Base-by-base conservation (phyloP, 2,113 vertebrate genomes). In the Rhinolophus ferrumequinum region DNA sequence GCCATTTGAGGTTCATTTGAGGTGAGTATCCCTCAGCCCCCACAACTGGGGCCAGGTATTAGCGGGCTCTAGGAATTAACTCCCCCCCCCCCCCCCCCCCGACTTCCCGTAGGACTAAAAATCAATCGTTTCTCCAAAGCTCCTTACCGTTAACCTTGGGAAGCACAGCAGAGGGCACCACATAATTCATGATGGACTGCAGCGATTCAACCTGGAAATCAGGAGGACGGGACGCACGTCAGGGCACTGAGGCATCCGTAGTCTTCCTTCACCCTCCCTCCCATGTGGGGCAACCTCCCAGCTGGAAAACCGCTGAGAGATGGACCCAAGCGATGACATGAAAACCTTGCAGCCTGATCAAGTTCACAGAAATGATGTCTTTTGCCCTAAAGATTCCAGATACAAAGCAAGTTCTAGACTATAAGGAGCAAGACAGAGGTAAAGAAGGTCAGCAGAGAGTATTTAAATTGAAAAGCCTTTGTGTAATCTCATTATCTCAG, bases 81-180 rank as follows among this genome's bases (percentile, higher is more conserved):
- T n/a, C n/a, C n/a, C n/a, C n/a, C n/a, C n/a, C n/a, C n/a, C n/a
- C n/a, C n/a, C n/a, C n/a, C n/a, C n/a, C 70, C 22, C 11, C n/a
- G 0, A 7, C 19, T 44, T 79, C 11, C n/a, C 28, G n/a, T 2
- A 28, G 35, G 75, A 79, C 14, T 28, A 3, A 93, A 69, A 44
- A 18, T 22, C 64, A 41, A 0, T n/a, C 0, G 0, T 47, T 82
- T 88, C 60, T 56, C 66, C 92, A 38, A 18, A 60, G 73, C 8
- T 66, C 54, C 97, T 97, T 93, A 97, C 97, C 70, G 0, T 98
- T 98, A 22, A 97, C 52, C 77, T 3, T 90, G 35, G 96, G 96
- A 35, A 98, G 44, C 83, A 96, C 82, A 1, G 83, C 0, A 0
- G 12, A 7, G 86, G 82, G 54, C 33, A 98, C 2, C 0, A 93